Conservation (phyloP, 2,888 invertebrate species). For the Cecidostiba fungosa region DNA sequence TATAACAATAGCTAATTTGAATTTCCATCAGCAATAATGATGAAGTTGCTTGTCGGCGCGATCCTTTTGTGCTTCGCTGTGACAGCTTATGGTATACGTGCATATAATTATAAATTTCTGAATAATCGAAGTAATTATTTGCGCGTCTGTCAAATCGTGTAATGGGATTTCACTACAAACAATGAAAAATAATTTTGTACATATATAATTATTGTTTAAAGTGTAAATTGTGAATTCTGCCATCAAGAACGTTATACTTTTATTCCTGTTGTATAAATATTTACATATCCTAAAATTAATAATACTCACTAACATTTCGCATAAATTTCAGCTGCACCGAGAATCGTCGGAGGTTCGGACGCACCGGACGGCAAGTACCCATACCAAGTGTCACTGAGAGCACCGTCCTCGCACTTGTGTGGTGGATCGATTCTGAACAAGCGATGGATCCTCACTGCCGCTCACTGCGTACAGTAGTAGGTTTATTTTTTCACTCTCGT, state of each 20-base stretch:
- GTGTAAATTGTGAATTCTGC: no score
- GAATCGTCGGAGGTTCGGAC: conserved; percentile 18
- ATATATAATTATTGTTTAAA: no score
- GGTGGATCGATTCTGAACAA: conserved; percentile 56
- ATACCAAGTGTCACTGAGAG: conserved; percentile 80
- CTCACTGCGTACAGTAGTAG: conserved; percentile 52
- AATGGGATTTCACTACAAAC: no score
- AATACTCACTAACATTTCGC: not conserved
- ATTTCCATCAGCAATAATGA: not conserved
- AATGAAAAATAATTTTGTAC: no score
- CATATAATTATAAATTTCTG: not conserved
- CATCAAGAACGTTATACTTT: no score
- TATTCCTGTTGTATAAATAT: no score
- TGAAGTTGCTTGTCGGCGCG: not conserved
- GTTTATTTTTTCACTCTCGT: not conserved
- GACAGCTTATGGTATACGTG: not conserved
- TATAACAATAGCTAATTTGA: not conserved
- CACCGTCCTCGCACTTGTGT: conserved; percentile 61
- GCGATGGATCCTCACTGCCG: conserved; percentile 56
- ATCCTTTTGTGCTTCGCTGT: not conserved
- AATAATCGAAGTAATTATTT: not conserved
- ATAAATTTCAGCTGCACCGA: conserved; percentile 14
- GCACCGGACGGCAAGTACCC: conserved; percentile 19
- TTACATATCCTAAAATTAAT: not conserved
- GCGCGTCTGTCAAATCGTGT: not conserved